Percentiles rank a stretch among this genome's conserved stretches.
phyloP scores from a whole-genome alignment of 53 echinoderm and acorn worm species.

The Actinopyga echinites region DNA sequence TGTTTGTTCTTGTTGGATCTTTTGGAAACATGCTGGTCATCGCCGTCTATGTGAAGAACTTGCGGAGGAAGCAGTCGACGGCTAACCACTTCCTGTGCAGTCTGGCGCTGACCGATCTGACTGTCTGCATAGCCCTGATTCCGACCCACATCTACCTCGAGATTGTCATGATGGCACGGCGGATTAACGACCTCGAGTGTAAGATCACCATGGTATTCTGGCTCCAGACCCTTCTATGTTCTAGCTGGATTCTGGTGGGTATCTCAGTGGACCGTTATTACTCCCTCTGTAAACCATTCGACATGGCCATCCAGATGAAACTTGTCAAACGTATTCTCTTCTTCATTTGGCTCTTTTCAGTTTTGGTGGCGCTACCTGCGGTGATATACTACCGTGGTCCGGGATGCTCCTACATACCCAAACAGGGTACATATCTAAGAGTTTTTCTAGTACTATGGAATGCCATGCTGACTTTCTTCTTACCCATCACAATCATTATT shows the following conservation, averaged over 20 bases:
- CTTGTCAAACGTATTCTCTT: conserved; percentile 70
- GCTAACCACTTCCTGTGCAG: conserved; percentile 98
- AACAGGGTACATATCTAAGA: conserved; percentile 12
- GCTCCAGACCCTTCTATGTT: conserved; percentile 86
- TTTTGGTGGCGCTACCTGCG: conserved; percentile 70
- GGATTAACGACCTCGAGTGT: conserved; percentile 70
- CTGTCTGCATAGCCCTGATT: conserved; percentile 78
- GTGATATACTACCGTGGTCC: conserved; percentile 64
- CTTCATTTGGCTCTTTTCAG: conserved; percentile 76
- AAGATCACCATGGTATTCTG: conserved; percentile 79
- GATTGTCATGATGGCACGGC: conserved; percentile 60
- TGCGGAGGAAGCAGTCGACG: conserved; percentile 75
- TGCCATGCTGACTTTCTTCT: conserved; percentile 61
- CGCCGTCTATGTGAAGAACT: conserved; percentile 71
- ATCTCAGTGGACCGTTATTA: conserved; percentile 94
- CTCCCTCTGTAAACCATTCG: conserved; percentile 86
- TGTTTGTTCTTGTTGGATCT: conserved; percentile 79
- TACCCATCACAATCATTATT: conserved; percentile 79
- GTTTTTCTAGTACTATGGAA: conserved; percentile 68
- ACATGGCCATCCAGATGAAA: conserved; percentile 69
- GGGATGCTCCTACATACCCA: conserved; percentile 51
- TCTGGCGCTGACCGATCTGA: conserved; percentile 81
- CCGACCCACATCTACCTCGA: conserved; percentile 87
- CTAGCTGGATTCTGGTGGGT: conserved; percentile 95
- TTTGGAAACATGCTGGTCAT: conserved; percentile 86